A percentile compares a stretch with the other conserved stretches of the same genome.
These are phyloP conservation scores for Philopedon plagiatum DNA, from an alignment of 2,888 invertebrate genomes.

Conservation along the genomic window DNA sequence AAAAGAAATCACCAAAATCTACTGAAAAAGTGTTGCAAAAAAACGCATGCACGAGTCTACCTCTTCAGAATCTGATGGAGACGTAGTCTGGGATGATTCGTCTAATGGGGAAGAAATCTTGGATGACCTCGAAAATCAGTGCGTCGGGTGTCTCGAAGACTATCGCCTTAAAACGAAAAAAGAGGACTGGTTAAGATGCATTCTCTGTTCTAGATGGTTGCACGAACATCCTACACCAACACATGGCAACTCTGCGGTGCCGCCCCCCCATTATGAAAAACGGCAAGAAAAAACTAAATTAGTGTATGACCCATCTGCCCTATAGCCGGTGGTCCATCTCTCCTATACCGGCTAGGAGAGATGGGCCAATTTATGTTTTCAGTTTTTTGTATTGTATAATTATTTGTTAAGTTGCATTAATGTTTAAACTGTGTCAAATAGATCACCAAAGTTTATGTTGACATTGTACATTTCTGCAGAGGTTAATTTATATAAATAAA, in stretches of 20 bases:
- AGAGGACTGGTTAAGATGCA: too few relatives aligned
- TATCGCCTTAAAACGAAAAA: neutral
- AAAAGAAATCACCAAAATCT: constrained; percentile 8
- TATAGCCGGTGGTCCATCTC: neutral
- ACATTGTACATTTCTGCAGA: neutral
- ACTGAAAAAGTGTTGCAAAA: neutral
- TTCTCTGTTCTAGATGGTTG: neutral
- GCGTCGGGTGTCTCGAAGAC: too few relatives aligned
- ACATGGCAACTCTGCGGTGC: constrained; percentile 8
- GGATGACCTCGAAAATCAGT: too few relatives aligned
- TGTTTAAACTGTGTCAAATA: too few relatives aligned
- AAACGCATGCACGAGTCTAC: too few relatives aligned
- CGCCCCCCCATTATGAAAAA: constrained; percentile 7
- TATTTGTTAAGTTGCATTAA: too few relatives aligned
- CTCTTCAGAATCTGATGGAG: too few relatives aligned
- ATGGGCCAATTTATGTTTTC: neutral
- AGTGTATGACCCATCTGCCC: neutral
- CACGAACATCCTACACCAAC: constrained; percentile 6
- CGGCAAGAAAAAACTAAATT: neutral
- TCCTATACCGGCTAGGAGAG: constrained; percentile 2
- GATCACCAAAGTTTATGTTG: too few relatives aligned
- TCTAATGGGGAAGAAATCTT: too few relatives aligned
- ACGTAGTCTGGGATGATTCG: too few relatives aligned
- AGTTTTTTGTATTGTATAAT: neutral
- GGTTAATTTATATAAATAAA: neutral